phyloP scores from a whole-genome alignment of 2,797 vertebrate species.

The Propithecus deckenii region DNA sequence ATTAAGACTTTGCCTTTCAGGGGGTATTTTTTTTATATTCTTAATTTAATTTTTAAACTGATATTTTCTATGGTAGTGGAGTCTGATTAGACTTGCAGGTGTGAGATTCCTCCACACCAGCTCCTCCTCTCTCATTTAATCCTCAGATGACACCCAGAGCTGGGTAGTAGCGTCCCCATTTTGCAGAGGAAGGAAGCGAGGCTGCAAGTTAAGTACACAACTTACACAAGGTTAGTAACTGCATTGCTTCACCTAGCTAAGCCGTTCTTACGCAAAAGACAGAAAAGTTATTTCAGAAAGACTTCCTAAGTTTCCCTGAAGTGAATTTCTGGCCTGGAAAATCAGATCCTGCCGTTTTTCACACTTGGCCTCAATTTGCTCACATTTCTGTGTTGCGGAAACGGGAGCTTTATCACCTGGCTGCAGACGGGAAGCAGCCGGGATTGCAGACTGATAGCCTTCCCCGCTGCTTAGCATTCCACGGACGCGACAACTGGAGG shows the following conservation, averaged over 20 bases:
- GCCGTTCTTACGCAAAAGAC: neutral
- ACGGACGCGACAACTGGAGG: neutral
- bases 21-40: neutral
- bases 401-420: neutral
- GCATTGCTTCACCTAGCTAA: neutral
- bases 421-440: neutral
- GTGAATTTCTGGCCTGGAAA: neutral
- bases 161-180: neutral
- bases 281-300: neutral
- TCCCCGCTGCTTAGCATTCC: neutral
- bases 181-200: neutral
- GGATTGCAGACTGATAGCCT: neutral
- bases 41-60: neutral
- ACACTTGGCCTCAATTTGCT: neutral
- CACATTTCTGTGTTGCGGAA: neutral
- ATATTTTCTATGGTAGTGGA: neutral
- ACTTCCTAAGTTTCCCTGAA: neutral
- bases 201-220: neutral
- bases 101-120: neutral
- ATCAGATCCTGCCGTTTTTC: neutral
- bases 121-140: neutral
- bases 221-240: neutral
- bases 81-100: neutral
- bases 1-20: neutral
- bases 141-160: neutral